Base-by-base conservation (phyloP, 2,797 vertebrate species). In the Pelochelys cantorii region DNA sequence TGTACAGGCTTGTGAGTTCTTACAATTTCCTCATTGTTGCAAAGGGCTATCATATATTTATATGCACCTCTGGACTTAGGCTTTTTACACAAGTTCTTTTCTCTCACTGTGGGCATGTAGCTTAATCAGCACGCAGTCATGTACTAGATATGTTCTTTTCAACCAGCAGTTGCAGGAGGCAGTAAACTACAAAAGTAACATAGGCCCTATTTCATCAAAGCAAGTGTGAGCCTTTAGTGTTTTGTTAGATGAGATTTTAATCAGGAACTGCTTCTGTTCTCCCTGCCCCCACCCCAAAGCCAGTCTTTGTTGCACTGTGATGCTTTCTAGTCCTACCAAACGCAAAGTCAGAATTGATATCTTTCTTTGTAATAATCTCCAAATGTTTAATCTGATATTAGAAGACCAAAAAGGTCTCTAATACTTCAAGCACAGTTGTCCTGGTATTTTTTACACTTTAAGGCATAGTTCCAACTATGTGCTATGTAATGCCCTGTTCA, bases 231-330 rank as follows among this genome's bases (percentile, higher is more conserved):
- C 88, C 85, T 87, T 48, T 88, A 89, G 81, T 88, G 79, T 93
- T 96, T 86, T 95, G 85, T 92, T 96, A 93, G 87, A 90, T 93
- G 92, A 90, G 95, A 91, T 90, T 90, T 71, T 92, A 84, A 90
- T 95, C 75, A 74, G 88, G 89, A 59, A 78, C 55, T 75, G 60
- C 48, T 25, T 65, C 52, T 96, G 88, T 91, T 95, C 92, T 92
- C 65, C 42, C 90, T 92, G 94, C 85, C 85, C 91, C 93, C 88
- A 85, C 90, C 84, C 90, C 84, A 52, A 60, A 59, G 86, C 89
- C 83, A 87, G 7, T 93, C 87, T 92, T 87, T 92, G 89, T 88
- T 93, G 91, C 92, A 68, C 91, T 80, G 42, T 87, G 86, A 93
- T 83, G 54, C 13, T 83, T 53, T 62, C 60, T 93, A 78, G 91